Percentiles rank a stretch among this genome's conserved stretches.
These are phyloP conservation scores for Dicentrarchus labrax DNA, from an alignment of 2,113 vertebrate species.

Conservation along the genomic window DNA sequence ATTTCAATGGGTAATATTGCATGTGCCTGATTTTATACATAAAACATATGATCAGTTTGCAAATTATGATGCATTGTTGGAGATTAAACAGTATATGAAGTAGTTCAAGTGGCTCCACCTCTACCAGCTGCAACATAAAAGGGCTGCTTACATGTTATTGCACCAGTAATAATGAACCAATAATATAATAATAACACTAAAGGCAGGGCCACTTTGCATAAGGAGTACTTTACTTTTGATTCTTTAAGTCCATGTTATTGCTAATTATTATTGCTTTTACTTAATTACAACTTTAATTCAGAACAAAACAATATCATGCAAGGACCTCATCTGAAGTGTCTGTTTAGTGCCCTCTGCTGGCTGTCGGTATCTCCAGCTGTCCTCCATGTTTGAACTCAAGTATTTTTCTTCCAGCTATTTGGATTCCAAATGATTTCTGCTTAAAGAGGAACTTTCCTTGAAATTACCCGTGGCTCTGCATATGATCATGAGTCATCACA, in stretches of 20 bases:
- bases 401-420: background rate
- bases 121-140: background rate
- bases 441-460: constrained; percentile 19
- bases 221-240: background rate
- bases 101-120: background rate
- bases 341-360: constrained; percentile 29
- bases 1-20: background rate
- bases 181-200: background rate
- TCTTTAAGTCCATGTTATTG: background rate
- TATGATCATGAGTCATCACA: constrained; percentile 48
- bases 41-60: background rate
- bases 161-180: background rate
- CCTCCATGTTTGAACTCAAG: background rate
- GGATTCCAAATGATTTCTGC: constrained; percentile 13
- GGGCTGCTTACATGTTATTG: background rate
- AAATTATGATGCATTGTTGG: background rate
- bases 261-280: background rate
- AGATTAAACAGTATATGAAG: background rate
- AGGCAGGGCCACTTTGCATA: background rate
- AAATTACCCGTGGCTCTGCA: constrained; percentile 21
- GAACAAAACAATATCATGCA: background rate
- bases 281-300: background rate
- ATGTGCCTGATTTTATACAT: background rate
- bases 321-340: background rate
- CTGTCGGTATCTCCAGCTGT: background rate